Evolutionary conservation across 2,888 invertebrate genomes (phyloP), one percentile per base, ranked within the genome.

Genomic region (Drosophila algonquin): DNA sequence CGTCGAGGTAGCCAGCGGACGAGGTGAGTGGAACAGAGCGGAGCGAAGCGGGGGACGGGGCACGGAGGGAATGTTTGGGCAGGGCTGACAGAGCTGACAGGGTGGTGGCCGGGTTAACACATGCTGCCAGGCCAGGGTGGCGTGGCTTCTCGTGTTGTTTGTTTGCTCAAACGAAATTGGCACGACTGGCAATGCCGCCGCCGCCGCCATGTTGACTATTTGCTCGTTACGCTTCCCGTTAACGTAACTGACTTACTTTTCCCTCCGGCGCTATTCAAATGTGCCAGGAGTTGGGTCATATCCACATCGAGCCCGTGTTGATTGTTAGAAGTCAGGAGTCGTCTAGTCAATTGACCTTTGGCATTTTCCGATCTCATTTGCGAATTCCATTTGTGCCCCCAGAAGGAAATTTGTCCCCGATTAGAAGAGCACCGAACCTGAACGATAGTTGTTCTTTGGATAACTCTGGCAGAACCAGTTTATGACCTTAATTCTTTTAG

Each of bases 91-190:
- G 47, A 45, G 57, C 46, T 14, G 32, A 24, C 21, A n/a, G 24
- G 32, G 32, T 4, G 32, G 58, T 32, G 32, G 27, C 46, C 54
- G 12, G 59, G n/a, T 51, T 10, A 10, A 14, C 40, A 40, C 40
- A 40, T 14, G 40, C 35, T 35, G 14, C 5, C 35, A 14, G 12
- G 16, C 32, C 48, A 18, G 18, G 18, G 32, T 32, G 32, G 32
- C 32, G 32, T 32, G 32, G 59, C 60, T 63, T 67, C n/a, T 35
- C 52, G 18, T 47, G 63, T 40, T 76, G 85, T 73, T 79, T 87
- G 77, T 73, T 83, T 87, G 73, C 82, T 69, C 75, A 76, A 75
- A 81, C 77, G 77, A 85, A 84, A 87, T 85, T 79, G 85, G 75
- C 80, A 81, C 72, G 65, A 70, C 62, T 69, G 63, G 63, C 62